Evolutionary conservation across 2,888 invertebrate species (phyloP).

Genomic region (Spatulosminthurus flaviceps): DNA sequence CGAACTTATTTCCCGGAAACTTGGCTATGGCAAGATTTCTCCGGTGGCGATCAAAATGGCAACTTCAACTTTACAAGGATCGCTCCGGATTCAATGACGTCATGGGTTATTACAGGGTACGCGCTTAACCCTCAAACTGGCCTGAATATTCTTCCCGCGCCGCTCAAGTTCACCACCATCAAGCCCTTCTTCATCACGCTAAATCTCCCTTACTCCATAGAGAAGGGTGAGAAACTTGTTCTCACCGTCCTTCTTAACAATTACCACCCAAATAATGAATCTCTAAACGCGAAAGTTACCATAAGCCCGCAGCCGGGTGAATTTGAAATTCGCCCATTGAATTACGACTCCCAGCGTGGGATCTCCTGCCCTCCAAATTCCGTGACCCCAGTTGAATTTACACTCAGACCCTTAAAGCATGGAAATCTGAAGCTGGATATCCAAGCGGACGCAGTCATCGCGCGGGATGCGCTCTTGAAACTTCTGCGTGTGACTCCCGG

Average conservation of each 20-base stretch:
- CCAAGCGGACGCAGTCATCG: too few relatives aligned
- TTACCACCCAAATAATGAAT: neutral
- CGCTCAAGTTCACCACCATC: conserved; percentile 65
- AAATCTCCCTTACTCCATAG: neutral
- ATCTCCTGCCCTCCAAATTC: neutral
- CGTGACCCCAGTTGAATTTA: neutral
- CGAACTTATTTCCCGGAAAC: too few relatives aligned
- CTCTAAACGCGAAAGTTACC: neutral
- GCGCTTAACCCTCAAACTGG: conserved; percentile 69
- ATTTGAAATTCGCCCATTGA: neutral
- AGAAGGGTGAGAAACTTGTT: neutral
- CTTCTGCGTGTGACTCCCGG: too few relatives aligned
- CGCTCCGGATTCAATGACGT: conserved; percentile 51
- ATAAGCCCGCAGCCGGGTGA: neutral
- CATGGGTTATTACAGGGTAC: conserved; percentile 68
- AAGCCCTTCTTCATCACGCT: neutral
- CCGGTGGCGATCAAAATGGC: conserved; percentile 48
- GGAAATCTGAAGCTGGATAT: too few relatives aligned
- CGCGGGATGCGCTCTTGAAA: too few relatives aligned
- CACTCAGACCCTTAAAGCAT: neutral
- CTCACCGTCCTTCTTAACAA: neutral
- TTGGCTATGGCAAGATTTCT: too few relatives aligned
- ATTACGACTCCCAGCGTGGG: neutral
- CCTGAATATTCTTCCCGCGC: conserved; percentile 10
- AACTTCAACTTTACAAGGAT: conserved; percentile 4